Conservation (phyloP, 2,888 invertebrate genomes). For the Platynereis dumerilii region DNA sequence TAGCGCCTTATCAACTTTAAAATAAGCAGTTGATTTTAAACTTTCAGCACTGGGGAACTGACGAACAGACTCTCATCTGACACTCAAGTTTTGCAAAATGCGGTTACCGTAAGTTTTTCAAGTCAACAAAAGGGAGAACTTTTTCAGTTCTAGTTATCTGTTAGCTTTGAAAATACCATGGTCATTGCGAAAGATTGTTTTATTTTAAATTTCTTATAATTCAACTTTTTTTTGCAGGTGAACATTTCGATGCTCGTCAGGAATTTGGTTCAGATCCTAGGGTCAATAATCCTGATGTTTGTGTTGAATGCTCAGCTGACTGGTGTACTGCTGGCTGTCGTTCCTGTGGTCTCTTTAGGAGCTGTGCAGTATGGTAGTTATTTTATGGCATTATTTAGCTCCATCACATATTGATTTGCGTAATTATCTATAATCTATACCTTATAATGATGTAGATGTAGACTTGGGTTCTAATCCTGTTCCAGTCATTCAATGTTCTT, state of each 20-base stretch:
- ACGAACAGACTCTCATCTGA: slow-evolving; percentile 60
- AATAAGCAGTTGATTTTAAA: neutral
- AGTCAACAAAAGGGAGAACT: neutral
- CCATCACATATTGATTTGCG: neutral
- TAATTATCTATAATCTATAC: no score
- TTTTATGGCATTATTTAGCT: neutral
- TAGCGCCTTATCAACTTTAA: no score
- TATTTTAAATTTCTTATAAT: neutral
- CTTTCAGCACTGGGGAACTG: slow-evolving; percentile 56
- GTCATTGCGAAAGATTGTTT: neutral
- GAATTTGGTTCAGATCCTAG: slow-evolving; percentile 54
- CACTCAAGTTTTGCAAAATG: slow-evolving; percentile 60
- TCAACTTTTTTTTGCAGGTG: slow-evolving; percentile 43
- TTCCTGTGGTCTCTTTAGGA: slow-evolving; percentile 48
- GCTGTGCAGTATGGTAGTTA: slow-evolving; percentile 59
- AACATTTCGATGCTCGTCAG: slow-evolving; percentile 59
- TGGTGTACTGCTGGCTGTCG: slow-evolving; percentile 39
- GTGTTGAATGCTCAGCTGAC: slow-evolving; percentile 56
- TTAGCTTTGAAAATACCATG: neutral
- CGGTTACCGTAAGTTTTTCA: slow-evolving; percentile 51
- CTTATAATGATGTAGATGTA: no score
- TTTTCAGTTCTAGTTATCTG: neutral
- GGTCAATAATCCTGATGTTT: slow-evolving; percentile 59
- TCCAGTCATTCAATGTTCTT: no score
- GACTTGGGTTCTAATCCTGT: no score